Conservation (phyloP, 1,140 invertebrate genomes). For the Teleopsis dalmanni region DNA sequence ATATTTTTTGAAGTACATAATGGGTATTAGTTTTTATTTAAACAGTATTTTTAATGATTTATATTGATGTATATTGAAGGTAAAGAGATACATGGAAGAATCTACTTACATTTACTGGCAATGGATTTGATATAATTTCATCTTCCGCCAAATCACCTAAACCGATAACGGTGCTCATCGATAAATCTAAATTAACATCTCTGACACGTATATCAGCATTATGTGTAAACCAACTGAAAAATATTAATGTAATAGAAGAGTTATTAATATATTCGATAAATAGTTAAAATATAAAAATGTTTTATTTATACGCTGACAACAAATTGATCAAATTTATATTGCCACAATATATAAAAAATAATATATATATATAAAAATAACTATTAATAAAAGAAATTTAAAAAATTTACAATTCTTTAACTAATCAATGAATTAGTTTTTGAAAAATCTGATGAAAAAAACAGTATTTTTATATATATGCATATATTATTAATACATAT, state of each 20-base stretch:
- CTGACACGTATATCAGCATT: constrained; percentile 57
- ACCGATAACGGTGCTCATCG: constrained; percentile 72
- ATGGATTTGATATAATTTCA: constrained; percentile 67
- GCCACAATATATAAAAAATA: not conserved
- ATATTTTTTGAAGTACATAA: no score
- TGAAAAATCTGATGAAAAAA: no score
- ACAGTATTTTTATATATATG: no score
- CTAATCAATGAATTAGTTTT: no score
- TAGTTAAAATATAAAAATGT: not conserved
- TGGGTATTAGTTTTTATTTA: no score
- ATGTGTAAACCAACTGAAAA: constrained; percentile 43
- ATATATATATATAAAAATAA: no score
- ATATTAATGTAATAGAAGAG: not conserved
- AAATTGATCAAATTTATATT: no score
- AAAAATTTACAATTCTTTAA: no score
- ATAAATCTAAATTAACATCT: constrained; percentile 61
- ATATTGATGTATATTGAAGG: not conserved
- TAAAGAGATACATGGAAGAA: not conserved
- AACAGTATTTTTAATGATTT: not conserved
- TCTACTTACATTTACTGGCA: constrained; percentile 65
- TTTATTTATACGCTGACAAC: no score
- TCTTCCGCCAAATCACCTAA: constrained; percentile 78
- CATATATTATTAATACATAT: no score
- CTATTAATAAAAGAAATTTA: no score
- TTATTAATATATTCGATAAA: not conserved